Evolutionary conservation across 1,140 invertebrate genomes (phyloP).

Genomic region (Ceratina australensis): DNA sequence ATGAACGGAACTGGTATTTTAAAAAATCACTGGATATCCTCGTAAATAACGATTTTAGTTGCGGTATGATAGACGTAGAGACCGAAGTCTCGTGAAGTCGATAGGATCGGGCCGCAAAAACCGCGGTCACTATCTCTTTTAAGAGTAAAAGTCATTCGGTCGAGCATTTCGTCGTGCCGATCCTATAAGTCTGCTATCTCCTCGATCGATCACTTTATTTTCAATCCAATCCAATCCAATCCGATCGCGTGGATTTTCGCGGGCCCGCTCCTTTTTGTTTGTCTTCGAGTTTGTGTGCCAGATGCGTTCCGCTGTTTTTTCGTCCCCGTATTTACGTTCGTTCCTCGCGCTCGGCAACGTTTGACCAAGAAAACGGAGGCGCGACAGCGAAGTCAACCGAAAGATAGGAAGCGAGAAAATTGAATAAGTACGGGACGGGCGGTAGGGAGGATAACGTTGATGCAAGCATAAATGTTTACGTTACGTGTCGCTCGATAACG

Average conservation of each 20-base stretch:
- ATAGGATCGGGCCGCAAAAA: background rate
- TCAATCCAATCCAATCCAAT: background rate
- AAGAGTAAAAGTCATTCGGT: background rate
- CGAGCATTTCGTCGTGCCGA: background rate
- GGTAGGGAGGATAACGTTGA: conserved; percentile 56
- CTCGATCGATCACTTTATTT: conserved; percentile 15
- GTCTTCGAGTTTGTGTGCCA: conserved; percentile 48
- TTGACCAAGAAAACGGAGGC: conserved; percentile 32
- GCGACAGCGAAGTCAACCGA: conserved; percentile 8
- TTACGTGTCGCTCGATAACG: conserved; percentile 63
- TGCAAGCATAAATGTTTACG: conserved; percentile 72
- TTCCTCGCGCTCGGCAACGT: conserved; percentile 28
- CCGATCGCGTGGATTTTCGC: background rate
- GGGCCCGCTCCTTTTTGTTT: background rate
- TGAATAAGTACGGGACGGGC: conserved; percentile 18
- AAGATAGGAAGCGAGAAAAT: conserved; percentile 49
- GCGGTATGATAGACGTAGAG: background rate
- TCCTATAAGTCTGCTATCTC: conserved; percentile 5
- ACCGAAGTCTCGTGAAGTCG: background rate
- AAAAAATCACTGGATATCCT: no score
- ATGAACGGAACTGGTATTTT: no score
- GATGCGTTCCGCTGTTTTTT: conserved; percentile 61
- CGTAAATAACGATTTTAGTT: background rate
- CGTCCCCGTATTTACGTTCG: conserved; percentile 63
- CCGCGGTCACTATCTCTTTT: background rate